These are phyloP conservation scores for Dermolepida albohirtum DNA, from an alignment of 2,888 invertebrate genomes.

Conservation along the genomic window DNA sequence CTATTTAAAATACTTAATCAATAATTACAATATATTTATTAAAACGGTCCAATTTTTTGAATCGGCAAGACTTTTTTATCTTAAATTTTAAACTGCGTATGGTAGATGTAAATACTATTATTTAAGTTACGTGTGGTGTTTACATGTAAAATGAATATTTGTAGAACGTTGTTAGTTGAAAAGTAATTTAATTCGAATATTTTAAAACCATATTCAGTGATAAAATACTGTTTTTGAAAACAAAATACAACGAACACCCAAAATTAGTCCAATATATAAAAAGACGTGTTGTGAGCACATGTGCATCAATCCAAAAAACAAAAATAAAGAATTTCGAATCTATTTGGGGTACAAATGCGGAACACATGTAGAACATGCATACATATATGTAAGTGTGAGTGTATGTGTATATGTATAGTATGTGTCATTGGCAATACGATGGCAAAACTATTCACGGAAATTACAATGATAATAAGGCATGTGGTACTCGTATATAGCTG, in stretches of 20 bases:
- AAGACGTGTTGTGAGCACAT: slow-evolving; percentile 4
- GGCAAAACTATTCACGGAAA: slow-evolving; percentile 34
- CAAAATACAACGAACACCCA: neutral
- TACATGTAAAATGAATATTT: too few relatives aligned
- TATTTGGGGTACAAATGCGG: slow-evolving; percentile 38
- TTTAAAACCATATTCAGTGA: too few relatives aligned
- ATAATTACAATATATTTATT: too few relatives aligned
- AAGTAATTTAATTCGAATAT: too few relatives aligned
- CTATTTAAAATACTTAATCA: too few relatives aligned
- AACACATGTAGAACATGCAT: slow-evolving; percentile 29
- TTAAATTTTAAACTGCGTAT: too few relatives aligned
- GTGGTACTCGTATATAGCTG: slow-evolving; percentile 17
- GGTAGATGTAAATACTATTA: too few relatives aligned
- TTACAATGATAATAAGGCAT: slow-evolving; percentile 19
- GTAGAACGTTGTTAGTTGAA: too few relatives aligned
- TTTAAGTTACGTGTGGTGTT: too few relatives aligned
- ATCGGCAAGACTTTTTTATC: too few relatives aligned
- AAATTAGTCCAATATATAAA: slow-evolving; percentile 3
- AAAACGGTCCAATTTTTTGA: too few relatives aligned
- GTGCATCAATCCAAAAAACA: slow-evolving; percentile 13
- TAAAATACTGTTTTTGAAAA: neutral
- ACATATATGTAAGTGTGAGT: slow-evolving; percentile 2
- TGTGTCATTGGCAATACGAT: slow-evolving; percentile 31
- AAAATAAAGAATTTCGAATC: slow-evolving; percentile 35
- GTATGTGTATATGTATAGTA: slow-evolving; percentile 2